phyloP scores from a whole-genome alignment of 2,113 vertebrate species.

The Oplegnathus fasciatus region DNA sequence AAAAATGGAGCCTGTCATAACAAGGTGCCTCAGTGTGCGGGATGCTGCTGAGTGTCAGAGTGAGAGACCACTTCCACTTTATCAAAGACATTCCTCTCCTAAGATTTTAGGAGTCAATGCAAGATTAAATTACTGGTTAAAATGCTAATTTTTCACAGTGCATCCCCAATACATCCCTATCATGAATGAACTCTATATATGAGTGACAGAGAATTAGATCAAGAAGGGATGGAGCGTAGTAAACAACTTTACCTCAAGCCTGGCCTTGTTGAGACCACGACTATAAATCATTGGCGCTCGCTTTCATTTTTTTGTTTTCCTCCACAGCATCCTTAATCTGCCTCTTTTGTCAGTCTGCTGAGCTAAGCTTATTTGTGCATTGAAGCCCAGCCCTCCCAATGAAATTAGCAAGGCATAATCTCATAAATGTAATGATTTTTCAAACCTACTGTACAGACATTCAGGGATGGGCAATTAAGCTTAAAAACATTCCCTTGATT shows the following conservation, averaged over 20 bases:
- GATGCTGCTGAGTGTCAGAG: slow-evolving; percentile 71
- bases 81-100: slow-evolving; percentile 55
- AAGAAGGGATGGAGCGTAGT: slow-evolving; percentile 34
- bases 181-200: slow-evolving; percentile 22
- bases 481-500: slow-evolving; percentile 52
- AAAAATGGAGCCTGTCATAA: slow-evolving; percentile 84
- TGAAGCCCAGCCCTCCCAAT: slow-evolving; percentile 34
- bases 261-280: slow-evolving; percentile 51
- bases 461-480: slow-evolving; percentile 52
- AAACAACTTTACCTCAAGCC: slow-evolving; percentile 60
- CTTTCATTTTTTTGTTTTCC: neutral
- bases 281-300: slow-evolving; percentile 68
- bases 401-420: slow-evolving; percentile 66
- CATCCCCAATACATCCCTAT: slow-evolving; percentile 24
- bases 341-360: slow-evolving; percentile 61
- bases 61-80: slow-evolving; percentile 63
- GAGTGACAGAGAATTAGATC: slow-evolving; percentile 56
- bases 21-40: slow-evolving; percentile 51
- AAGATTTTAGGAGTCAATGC: slow-evolving; percentile 43
- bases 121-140: slow-evolving; percentile 66
- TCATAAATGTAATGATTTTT: slow-evolving; percentile 65
- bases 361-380: slow-evolving; percentile 55
- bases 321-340: slow-evolving; percentile 55
- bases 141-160: slow-evolving; percentile 57
- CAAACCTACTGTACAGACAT: slow-evolving; percentile 31